phyloP scores from a whole-genome alignment of 2,113 vertebrate species.

The Todiramphus saurophagus region DNA sequence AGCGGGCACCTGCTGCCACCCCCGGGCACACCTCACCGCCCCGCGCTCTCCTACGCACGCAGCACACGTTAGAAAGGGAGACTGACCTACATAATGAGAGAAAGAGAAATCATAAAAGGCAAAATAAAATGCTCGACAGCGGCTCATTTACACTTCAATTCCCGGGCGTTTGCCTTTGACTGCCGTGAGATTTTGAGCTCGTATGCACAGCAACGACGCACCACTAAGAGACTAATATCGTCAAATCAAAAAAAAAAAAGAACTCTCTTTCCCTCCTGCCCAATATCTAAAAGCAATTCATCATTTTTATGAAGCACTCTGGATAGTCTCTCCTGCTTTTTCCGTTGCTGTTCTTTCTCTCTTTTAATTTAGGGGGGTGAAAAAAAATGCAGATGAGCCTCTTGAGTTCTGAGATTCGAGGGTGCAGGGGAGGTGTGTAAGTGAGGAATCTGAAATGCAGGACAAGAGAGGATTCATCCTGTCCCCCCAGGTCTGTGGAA shows the following conservation, averaged over 20 bases:
- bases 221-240: conserved; percentile 31
- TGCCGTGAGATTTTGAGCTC: conserved; percentile 48
- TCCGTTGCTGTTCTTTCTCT: neutral
- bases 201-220: neutral
- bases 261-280: conserved; percentile 26
- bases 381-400: neutral
- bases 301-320: conserved; percentile 51
- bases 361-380: neutral
- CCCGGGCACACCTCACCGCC: neutral
- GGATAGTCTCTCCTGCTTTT: conserved; percentile 10
- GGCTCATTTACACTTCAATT: conserved; percentile 68
- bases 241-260: conserved; percentile 6
- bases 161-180: conserved; percentile 9
- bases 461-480: neutral
- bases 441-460: neutral
- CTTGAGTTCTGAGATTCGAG: neutral
- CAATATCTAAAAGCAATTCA: conserved; percentile 61
- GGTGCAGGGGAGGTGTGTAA: neutral
- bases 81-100: conserved; percentile 31
- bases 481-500: neutral
- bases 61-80: neutral
- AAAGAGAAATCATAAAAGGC: neutral
- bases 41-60: neutral
- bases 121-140: neutral
- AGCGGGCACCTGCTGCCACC: neutral